Percentiles rank a stretch among this genome's conserved stretches.
phyloP scores from a whole-genome alignment of 2,888 invertebrate species.

The Diadromus collaris region DNA sequence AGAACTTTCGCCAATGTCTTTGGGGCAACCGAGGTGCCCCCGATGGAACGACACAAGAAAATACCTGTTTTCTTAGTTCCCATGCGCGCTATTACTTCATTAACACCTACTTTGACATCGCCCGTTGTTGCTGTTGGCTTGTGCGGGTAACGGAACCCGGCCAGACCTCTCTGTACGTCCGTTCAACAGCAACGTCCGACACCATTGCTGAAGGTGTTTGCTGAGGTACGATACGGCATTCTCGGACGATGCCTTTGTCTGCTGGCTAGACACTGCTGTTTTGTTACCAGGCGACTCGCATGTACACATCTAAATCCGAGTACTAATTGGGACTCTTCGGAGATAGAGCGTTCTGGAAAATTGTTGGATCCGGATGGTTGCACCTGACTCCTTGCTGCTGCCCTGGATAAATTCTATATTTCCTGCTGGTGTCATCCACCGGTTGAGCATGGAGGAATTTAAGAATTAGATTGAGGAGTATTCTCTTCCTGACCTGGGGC shows the following conservation, averaged over 20 bases:
- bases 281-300: constrained; percentile 41
- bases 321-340: constrained; percentile 47
- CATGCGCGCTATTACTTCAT: constrained; percentile 8
- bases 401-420: background rate
- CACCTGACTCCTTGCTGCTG: background rate
- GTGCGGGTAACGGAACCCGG: constrained; percentile 24
- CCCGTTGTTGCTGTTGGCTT: constrained; percentile 4
- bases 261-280: constrained; percentile 13
- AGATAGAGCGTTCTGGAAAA: constrained; percentile 17
- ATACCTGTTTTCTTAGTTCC: background rate
- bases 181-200: constrained; percentile 21
- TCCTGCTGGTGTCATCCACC: background rate
- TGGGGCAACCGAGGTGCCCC: background rate
- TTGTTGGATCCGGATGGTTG: constrained; percentile 22
- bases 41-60: background rate
- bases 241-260: constrained; percentile 21
- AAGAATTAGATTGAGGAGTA: background rate
- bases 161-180: background rate
- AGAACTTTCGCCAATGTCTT: background rate
- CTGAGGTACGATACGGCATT: constrained; percentile 2
- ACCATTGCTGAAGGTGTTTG: constrained; percentile 16
- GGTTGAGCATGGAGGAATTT: background rate
- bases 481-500: background rate
- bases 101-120: background rate
- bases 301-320: constrained; percentile 35